These are phyloP conservation scores for Phymanthus crucifer DNA, from an alignment of 92 coral and sea anemone genomes.

Conservation along the genomic window DNA sequence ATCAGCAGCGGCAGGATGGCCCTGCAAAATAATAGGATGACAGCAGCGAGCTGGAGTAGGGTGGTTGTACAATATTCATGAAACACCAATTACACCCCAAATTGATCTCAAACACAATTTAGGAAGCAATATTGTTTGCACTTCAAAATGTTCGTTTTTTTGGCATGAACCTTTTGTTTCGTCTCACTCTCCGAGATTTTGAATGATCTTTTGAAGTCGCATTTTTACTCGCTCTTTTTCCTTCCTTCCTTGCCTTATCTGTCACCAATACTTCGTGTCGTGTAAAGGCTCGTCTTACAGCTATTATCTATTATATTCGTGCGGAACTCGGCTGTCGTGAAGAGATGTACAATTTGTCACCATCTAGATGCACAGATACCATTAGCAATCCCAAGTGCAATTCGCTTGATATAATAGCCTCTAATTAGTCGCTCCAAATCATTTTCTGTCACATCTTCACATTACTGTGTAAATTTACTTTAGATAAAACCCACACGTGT, in stretches of 20 bases:
- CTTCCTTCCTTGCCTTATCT: not conserved
- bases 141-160: not conserved
- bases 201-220: not conserved
- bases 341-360: not conserved
- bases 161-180: too few relatives aligned
- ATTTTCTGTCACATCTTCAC: not conserved
- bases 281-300: not conserved
- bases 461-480: constrained; percentile 8
- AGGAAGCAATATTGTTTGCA: not conserved
- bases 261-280: not conserved
- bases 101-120: constrained; percentile 5
- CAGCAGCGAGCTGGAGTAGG: not conserved
- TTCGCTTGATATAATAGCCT: not conserved
- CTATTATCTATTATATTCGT: not conserved
- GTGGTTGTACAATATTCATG: not conserved
- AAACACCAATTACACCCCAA: not conserved
- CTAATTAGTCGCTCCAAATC: not conserved
- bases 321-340: constrained; percentile 1
- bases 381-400: constrained; percentile 1
- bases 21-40: not conserved
- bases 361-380: constrained; percentile 2
- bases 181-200: not conserved
- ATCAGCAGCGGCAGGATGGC: not conserved
- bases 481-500: constrained; percentile 1
- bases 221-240: not conserved